These are phyloP conservation scores for Rhizoglyphus robini DNA, from an alignment of 1,140 invertebrate species.

Conservation along the genomic window DNA sequence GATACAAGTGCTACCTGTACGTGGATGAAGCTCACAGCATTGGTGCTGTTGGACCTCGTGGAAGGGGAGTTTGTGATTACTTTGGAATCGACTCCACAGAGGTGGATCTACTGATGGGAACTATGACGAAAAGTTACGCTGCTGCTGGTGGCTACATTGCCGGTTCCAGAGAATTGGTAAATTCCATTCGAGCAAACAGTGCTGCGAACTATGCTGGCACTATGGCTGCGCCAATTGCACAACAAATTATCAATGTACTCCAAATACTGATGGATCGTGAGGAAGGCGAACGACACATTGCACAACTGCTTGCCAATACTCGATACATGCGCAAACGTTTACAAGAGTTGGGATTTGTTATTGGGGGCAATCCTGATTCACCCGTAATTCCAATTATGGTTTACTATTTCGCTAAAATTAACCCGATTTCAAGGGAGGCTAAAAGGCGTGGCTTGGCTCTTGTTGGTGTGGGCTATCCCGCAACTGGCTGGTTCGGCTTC, in stretches of 20 bases:
- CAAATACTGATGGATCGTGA: slow-evolving; percentile 64
- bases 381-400: slow-evolving; percentile 92
- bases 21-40: slow-evolving; percentile 42
- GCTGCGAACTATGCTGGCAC: slow-evolving; percentile 73
- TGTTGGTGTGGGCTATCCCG: slow-evolving; percentile 94
- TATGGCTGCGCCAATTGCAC: slow-evolving; percentile 78
- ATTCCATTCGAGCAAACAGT: slow-evolving; percentile 61
- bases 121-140: slow-evolving; percentile 43
- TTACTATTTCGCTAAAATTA: slow-evolving; percentile 85
- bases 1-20: slow-evolving; percentile 41
- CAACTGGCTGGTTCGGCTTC: slow-evolving; percentile 85
- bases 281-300: slow-evolving; percentile 51
- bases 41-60: slow-evolving; percentile 38
- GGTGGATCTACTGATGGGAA: slow-evolving; percentile 43
- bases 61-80: slow-evolving; percentile 40
- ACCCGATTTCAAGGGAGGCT: slow-evolving; percentile 37
- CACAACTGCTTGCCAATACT: slow-evolving; percentile 65
- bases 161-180: slow-evolving; percentile 52
- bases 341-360: slow-evolving; percentile 80
- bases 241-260: slow-evolving; percentile 81
- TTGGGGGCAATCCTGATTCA: slow-evolving; percentile 90
- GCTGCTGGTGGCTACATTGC: slow-evolving; percentile 42
- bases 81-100: slow-evolving; percentile 38
- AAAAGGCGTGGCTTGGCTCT: slow-evolving; percentile 68
- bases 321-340: slow-evolving; percentile 72